Base-by-base conservation (phyloP, 2,113 vertebrate genomes). In the Atractosteus spatula region DNA sequence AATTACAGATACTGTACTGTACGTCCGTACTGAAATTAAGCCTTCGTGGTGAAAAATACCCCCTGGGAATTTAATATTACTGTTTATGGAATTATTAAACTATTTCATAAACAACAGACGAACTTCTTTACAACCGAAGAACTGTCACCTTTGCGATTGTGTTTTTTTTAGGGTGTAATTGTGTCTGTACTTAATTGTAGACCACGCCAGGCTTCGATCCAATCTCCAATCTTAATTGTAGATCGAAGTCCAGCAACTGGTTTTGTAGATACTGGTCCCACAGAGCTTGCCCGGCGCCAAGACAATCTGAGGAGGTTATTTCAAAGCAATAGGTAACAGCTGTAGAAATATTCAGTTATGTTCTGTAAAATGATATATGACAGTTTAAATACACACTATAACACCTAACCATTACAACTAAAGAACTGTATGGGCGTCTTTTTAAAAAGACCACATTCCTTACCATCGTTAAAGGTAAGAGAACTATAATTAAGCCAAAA, bases 311-410 rank as follows among this genome's bases (percentile, higher is more conserved):
- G 82, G 80, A 81, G 79, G 83, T 83, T 81, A 78, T 86, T 85
- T 86, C 81, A 84, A 81, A 86, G 84, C 85, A 84, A 88, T 85
- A 80, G 81, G 73, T 81, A 80, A 75, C 87, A 89, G 84, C 85
- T 88, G 87, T 74, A 80, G 82, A 80, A 81, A 85, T 75, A 82
- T 82, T 80, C 64, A 64, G 55, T 79, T 74, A 68, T 75, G 64
- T 74, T 68, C 72, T 63, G 71, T 51, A 66, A 80, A 86, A 86
- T 80, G 76, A 79, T 76, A 78, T 72, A 75, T 80, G 81, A 83
- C 81, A 78, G 67, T 76, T 80, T 83, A 70, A 76, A 81, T 75
- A 75, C 72, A 78, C 17, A 43, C 69, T 42, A 55, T 62, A 72
- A 74, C 55, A 74, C 51, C 47, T 76, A 55, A 16, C 13, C 4